phyloP scores from a whole-genome alignment of 2,113 vertebrate species.

The Dryoscopus gambensis region DNA sequence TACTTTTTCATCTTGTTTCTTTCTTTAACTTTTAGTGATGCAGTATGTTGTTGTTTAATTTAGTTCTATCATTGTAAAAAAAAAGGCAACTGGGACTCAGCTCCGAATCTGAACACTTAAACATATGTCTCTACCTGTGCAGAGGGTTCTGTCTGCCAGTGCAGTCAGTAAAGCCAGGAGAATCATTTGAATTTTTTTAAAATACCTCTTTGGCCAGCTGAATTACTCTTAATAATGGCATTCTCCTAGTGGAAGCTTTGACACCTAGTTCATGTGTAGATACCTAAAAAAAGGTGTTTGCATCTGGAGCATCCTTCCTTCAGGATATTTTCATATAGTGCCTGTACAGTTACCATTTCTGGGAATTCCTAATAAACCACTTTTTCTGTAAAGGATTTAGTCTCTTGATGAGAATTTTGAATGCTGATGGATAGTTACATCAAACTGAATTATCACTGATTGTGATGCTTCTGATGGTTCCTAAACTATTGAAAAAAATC shows the following conservation, averaged over 20 bases:
- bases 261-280: background rate
- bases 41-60: background rate
- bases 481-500: background rate
- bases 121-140: fast-evolving
- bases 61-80: background rate
- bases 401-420: background rate
- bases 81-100: background rate
- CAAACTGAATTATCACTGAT: background rate
- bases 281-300: background rate
- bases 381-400: background rate
- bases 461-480: background rate
- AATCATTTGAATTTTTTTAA: background rate
- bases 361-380: background rate
- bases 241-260: background rate
- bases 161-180: background rate
- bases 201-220: background rate
- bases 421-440: background rate
- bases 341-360: background rate
- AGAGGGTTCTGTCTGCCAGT: background rate
- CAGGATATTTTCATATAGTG: background rate
- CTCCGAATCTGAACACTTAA: background rate
- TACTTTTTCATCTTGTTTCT: background rate
- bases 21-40: background rate
- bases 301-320: background rate
- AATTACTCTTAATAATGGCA: background rate